Evolutionary conservation across 2,797 vertebrate genomes (phyloP), one percentile per base, ranked within the genome.

Genomic region (Chelonia mydas): DNA sequence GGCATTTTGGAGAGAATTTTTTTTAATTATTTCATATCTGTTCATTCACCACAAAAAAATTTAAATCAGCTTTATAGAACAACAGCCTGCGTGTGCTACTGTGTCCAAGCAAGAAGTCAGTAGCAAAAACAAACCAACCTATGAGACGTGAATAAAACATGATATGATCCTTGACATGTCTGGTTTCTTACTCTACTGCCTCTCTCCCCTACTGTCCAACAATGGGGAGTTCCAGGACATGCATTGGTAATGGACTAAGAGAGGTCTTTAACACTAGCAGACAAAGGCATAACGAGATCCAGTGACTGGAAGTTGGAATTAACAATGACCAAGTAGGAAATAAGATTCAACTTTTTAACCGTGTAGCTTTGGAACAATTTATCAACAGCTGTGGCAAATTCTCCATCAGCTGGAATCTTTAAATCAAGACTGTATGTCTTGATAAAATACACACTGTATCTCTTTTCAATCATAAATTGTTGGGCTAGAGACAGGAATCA

Each of bases 11-110:
- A 88, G 72, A 37, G 89, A 78, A 23, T 93, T 84, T 49, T 93
- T 97, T 92, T 97, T 86, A 80, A 49, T 86, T 87, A 96, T 90
- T 61, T 33, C 3, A 3, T 37, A 68, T 37, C 65, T 68, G 65
- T 21, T 97, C 91, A 93, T 41, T 77, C 10, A 89, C 23, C 15
- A 96, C 16, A 2, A 65, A 83, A 55, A 12, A 87, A 95, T 84
- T 72, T 47, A 45, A 57, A 54, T 49, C 87, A 78, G n/a, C 81
- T 88, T 83, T 81, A 11, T 27, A 33, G 61, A 93, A 95, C 57
- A 87, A 45, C 86, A 47, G 7, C 13, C 94, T 90, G 3, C 41
- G 27, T 3, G 7, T 49, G 79, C 91, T 0, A 11, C 81, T 57
- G 78, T 47, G 54, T 81, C 74, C 47, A 11, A 6, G 51, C 10